Percentiles rank a stretch among this genome's conserved stretches.
Conservation (phyloP, 2,888 invertebrate genomes). For the Cybosia mesomella region DNA sequence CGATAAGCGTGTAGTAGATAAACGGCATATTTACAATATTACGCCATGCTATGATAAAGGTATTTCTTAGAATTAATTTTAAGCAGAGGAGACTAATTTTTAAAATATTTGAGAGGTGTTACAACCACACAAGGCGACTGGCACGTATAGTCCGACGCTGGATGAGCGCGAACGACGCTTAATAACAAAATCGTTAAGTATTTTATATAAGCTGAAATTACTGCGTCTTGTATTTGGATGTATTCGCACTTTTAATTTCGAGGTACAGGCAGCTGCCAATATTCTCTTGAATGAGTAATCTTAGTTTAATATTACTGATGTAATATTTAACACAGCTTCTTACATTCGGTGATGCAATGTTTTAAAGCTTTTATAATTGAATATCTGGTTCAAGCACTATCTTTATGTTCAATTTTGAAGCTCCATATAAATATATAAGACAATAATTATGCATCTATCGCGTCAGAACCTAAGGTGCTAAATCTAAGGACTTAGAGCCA, state of each 20-base stretch:
- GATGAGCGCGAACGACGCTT: conserved; percentile 38
- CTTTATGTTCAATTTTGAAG: conserved; percentile 21
- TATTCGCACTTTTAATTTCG: conserved; percentile 24
- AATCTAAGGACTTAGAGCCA: conserved; percentile 58
- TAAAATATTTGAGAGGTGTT: conserved; percentile 74
- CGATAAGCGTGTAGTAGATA: conserved; percentile 70
- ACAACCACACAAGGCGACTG: conserved; percentile 82
- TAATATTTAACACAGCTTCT: conserved; percentile 7
- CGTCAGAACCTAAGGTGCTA: conserved; percentile 14
- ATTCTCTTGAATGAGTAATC: conserved; percentile 16
- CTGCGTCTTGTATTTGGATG: conserved; percentile 22
- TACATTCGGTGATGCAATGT: conserved; percentile 9
- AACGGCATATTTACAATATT: conserved; percentile 78
- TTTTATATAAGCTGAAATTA: conserved; percentile 45
- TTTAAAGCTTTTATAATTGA: conserved; percentile 21
- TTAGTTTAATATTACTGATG: conserved; percentile 11
- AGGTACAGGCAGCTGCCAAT: conserved; percentile 32
- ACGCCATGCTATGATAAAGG: conserved; percentile 66
- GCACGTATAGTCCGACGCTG: conserved; percentile 59
- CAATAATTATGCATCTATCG: conserved; percentile 13
- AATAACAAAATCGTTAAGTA: conserved; percentile 40
- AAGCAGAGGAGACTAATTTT: conserved; percentile 74
- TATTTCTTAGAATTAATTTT: conserved; percentile 66
- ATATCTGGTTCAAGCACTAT: conserved; percentile 10
- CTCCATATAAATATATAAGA: conserved; percentile 38